Evolutionary conservation across 2,797 vertebrate species (phyloP).

Genomic region (Sebastes vulpes): DNA sequence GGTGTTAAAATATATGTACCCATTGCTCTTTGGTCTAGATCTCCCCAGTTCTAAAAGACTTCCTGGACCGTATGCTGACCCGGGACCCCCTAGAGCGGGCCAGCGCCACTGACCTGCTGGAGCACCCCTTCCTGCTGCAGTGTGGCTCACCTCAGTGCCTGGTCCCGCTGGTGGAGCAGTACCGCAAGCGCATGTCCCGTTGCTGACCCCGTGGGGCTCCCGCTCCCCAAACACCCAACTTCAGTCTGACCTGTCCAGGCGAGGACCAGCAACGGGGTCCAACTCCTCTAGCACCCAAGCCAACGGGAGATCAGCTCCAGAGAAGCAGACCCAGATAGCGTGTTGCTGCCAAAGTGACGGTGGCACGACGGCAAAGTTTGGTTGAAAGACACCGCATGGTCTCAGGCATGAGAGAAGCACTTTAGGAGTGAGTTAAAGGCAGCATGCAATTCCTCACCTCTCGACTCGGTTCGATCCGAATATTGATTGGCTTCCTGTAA

Average conservation of each 20-base stretch:
- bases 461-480: constrained; percentile 43
- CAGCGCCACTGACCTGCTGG: constrained; percentile 94
- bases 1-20: not conserved
- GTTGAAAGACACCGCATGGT: constrained; percentile 64
- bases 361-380: constrained; percentile 41
- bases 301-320: constrained; percentile 46
- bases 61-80: constrained; percentile 96
- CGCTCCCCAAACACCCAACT: constrained; percentile 20
- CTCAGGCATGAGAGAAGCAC: constrained; percentile 78
- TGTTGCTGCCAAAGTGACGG: constrained; percentile 43
- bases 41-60: constrained; percentile 95
- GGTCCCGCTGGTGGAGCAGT: constrained; percentile 96
- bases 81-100: constrained; percentile 94
- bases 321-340: constrained; percentile 51
- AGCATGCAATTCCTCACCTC: constrained; percentile 76
- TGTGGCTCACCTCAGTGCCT: constrained; percentile 96
- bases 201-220: constrained; percentile 85
- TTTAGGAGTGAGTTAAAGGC: constrained; percentile 76
- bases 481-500: constrained; percentile 55
- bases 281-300: constrained; percentile 45
- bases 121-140: constrained; percentile 97
- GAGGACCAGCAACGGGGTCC: constrained; percentile 30
- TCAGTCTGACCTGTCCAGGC: constrained; percentile 51
- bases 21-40: constrained; percentile 75
- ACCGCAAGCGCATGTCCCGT: constrained; percentile 95